A percentile compares a stretch with the other conserved stretches of the same genome.
These are phyloP conservation scores for Picathartes gymnocephalus DNA, from an alignment of 2,113 vertebrate genomes.

Conservation along the genomic window DNA sequence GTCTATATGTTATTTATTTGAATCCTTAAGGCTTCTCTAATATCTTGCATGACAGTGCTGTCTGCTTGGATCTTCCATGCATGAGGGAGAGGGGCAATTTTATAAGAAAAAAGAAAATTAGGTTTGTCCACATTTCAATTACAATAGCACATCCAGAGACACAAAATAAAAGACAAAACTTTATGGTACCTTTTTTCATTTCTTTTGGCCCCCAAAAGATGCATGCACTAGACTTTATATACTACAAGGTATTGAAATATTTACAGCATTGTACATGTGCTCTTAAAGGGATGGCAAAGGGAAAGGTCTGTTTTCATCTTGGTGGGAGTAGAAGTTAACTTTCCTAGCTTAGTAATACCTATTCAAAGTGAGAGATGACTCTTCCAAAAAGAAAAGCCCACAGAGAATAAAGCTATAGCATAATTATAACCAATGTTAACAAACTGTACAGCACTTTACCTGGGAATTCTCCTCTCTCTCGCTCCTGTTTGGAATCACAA, in stretches of 20 bases:
- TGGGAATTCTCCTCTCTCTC: not conserved
- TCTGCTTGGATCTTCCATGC: constrained; percentile 72
- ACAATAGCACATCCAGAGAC: constrained; percentile 73
- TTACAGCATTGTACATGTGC: constrained; percentile 87
- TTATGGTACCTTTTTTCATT: constrained; percentile 75
- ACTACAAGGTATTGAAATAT: constrained; percentile 90
- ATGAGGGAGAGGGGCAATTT: constrained; percentile 41
- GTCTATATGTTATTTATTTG: constrained; percentile 52
- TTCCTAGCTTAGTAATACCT: constrained; percentile 52
- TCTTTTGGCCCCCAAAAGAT: constrained; percentile 81
- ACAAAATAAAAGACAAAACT: constrained; percentile 82
- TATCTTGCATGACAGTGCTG: constrained; percentile 54
- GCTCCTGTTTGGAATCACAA: not conserved
- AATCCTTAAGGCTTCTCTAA: constrained; percentile 67
- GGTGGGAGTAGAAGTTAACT: constrained; percentile 28
- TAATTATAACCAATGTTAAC: constrained; percentile 40
- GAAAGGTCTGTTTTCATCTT: constrained; percentile 27
- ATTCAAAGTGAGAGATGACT: constrained; percentile 59
- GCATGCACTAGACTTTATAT: constrained; percentile 94
- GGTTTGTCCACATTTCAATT: constrained; percentile 64
- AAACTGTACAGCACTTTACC: constrained; percentile 11
- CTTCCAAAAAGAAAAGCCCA: constrained; percentile 69
- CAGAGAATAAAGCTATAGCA: constrained; percentile 54
- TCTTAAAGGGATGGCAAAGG: constrained; percentile 58
- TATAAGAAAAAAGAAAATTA: constrained; percentile 13